Conservation (phyloP, 2,113 vertebrate species). For the Anolis sagrei region DNA sequence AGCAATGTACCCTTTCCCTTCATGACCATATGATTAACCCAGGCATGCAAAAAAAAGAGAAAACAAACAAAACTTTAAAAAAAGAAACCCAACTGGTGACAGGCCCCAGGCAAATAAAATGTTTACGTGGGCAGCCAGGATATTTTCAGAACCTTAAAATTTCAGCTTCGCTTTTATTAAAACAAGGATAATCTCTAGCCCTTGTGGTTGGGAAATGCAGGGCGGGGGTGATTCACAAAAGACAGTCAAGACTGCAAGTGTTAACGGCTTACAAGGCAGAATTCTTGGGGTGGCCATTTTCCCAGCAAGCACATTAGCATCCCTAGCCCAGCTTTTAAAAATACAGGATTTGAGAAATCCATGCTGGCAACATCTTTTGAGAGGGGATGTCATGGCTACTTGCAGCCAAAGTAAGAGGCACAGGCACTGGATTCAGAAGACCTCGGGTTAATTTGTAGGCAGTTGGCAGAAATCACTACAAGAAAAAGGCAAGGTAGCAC, state of each 20-base stretch:
- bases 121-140: constrained; percentile 38
- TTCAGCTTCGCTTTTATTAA: constrained; percentile 38
- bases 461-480: neutral
- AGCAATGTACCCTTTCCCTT: constrained; percentile 14
- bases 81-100: constrained; percentile 21
- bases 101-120: constrained; percentile 37
- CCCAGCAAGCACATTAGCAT: neutral
- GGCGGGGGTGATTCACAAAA: neutral
- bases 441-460: neutral
- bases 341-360: neutral
- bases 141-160: constrained; percentile 42
- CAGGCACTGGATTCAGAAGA: neutral
- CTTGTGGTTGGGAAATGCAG: neutral
- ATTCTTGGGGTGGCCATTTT: neutral
- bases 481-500: neutral
- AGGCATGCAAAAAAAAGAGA: constrained; percentile 37
- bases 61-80: neutral
- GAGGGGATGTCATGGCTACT: neutral
- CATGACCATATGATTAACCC: constrained; percentile 42
- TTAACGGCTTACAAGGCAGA: neutral
- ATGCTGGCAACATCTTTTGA: neutral
- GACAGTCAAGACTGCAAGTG: neutral
- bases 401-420: neutral
- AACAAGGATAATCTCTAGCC: constrained; percentile 8
- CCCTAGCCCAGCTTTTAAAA: neutral